Evolutionary conservation across 2,888 invertebrate species (phyloP).

Genomic region (Epinotia brunnichana): DNA sequence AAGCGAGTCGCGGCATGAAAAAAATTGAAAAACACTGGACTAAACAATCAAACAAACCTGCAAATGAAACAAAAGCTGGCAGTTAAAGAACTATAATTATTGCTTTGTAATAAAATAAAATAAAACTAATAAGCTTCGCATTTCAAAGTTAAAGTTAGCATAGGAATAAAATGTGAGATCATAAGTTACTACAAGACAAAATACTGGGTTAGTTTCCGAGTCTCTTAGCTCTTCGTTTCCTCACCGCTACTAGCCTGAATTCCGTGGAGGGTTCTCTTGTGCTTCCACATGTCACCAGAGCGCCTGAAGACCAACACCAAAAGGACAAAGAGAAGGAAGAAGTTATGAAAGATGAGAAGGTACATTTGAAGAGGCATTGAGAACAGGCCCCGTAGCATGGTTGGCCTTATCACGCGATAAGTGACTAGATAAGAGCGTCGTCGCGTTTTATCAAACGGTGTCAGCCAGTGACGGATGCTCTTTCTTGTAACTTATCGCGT

Average conservation of each 20-base stretch:
- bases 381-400: no score
- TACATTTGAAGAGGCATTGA: background rate
- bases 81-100: conserved; percentile 1
- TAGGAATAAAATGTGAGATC: conserved; percentile 26
- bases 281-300: conserved; percentile 81
- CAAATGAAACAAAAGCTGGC: conserved; percentile 2
- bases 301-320: conserved; percentile 58
- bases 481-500: no score
- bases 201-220: background rate
- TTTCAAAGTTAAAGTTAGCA: conserved; percentile 1
- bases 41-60: background rate
- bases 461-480: no score
- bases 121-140: background rate
- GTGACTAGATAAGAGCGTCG: no score
- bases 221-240: conserved; percentile 31
- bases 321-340: background rate
- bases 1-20: background rate
- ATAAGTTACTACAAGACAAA: conserved; percentile 15
- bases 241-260: conserved; percentile 56
- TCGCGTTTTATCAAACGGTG: no score
- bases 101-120: background rate
- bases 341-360: background rate
- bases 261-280: conserved; percentile 76
- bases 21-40: background rate
- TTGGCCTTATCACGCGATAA: no score